A percentile compares a stretch with the other conserved stretches of the same genome.
Evolutionary conservation across 2,113 vertebrate genomes (phyloP).

Genomic region (Chloroceryle aenea): DNA sequence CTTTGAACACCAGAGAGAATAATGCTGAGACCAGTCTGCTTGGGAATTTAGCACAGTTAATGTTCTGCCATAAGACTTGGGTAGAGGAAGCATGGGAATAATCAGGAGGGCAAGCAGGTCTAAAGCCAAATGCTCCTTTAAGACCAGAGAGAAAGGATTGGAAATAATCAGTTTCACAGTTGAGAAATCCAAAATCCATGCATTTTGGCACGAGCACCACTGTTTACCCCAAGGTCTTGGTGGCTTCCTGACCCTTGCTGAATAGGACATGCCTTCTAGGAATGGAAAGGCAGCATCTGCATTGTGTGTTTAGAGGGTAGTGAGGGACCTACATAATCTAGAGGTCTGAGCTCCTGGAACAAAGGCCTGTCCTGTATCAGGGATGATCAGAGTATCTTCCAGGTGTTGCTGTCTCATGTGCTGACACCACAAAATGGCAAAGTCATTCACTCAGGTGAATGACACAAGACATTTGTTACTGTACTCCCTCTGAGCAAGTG

Average conservation of each 20-base stretch:
- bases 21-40: not conserved
- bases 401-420: not conserved
- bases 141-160: not conserved
- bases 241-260: not conserved
- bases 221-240: not conserved
- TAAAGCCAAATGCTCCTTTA: not conserved
- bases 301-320: not conserved
- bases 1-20: not conserved
- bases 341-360: not conserved
- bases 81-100: not conserved
- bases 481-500: not conserved
- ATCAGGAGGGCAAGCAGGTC: not conserved
- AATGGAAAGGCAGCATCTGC: not conserved
- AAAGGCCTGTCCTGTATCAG: not conserved
- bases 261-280: not conserved
- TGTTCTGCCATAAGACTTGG: not conserved
- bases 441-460: not conserved
- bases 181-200: not conserved
- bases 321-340: not conserved
- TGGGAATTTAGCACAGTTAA: not conserved
- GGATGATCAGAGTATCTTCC: too few relatives aligned
- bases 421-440: not conserved
- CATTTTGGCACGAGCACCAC: not conserved
- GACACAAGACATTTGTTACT: not conserved
- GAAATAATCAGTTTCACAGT: not conserved